Evolutionary conservation across 2,113 vertebrate genomes (phyloP), one percentile per base, ranked within the genome.

Genomic region (Boulengeromyrus knoepffleri): DNA sequence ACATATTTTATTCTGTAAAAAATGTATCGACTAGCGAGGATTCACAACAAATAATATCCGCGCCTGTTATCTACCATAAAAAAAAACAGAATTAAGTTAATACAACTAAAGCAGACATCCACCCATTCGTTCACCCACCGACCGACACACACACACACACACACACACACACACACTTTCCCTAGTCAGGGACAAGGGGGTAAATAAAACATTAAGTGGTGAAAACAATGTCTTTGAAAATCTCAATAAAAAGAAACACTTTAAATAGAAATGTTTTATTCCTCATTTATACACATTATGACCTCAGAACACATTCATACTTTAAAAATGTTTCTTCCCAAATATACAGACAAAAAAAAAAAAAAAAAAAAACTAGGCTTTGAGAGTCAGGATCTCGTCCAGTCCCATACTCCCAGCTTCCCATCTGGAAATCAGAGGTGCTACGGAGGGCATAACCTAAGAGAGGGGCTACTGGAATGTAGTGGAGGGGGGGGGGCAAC

Each of bases 241-340:
- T 47, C 42, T 45, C 42, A 85, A 85, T 85, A 47, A 85, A 47
- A 47, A 47, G 83, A 85, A 45, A 85, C 31, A 39, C 39, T 47
- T n/a, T 85, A 45, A 85, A 46, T 85, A 85, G 31, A 80, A 70
- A 39, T 80, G 31, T 42, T 88, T 88, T 74, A 88, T 74, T 52
- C 47, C 45, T 15, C 45, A 89, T 89, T 56, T 89, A 58, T 84
- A 83, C 50, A 80, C 36, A 80, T 46, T 46, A 36, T 27, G 88
- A 58, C 77, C 49, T 89, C 47, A 84, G 39, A 56, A 58, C 24
- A 84, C 50, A 84, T 89, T 89, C 66, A 89, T 77, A 88, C 52
- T n/a, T 88, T 66, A 62, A 88, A 88, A 88, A 88, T 70, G 42
- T 66, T n/a, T 88, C 21, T 62, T 58, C 31, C 87, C 56, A n/a